Evolutionary conservation across 2,888 invertebrate species (phyloP), one percentile per base, ranked within the genome.

Genomic region (Leptogaster cylindrica): DNA sequence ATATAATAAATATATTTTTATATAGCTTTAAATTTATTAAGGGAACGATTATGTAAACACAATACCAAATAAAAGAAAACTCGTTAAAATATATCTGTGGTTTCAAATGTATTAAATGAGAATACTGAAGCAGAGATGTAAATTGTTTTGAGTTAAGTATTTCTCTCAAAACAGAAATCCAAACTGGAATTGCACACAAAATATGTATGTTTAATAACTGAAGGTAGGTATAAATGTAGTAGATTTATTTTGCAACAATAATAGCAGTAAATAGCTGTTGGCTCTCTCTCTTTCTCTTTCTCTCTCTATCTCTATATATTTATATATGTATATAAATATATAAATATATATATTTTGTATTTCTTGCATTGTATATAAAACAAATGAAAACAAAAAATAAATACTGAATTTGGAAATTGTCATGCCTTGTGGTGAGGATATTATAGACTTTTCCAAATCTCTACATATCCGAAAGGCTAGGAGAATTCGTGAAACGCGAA

Each of bases 81-180:
- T 73, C 73, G 73, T 73, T 73, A 71, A 73, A 73, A 73, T 73
- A 72, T 73, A 73, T 73, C 73, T 73, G 73, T 73, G 73, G 73
- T 73, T 73, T 70, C 72, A 72, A 72, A 70, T 52, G 39, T 67
- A 66, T 55, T 50, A 55, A 58, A 52, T 41, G 55, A 66, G 33
- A n/a, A 20, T 33, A 64, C 23, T 14, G 31, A 64, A 48, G 18
- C 48, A 36, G 36, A 36, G 48, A 50, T 64, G 64, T 64, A 48
- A 16, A 20, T 20, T 31, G 25, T 31, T 25, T 33, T 33, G 50
- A 48, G 48, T 64, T 28, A 28, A 27, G 44, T 27, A 41, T 44
- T 61, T 61, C 6, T 14, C 41, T 51, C 51, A 52, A 65, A 28
- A 33, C 48, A 65, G 51, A 64, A 44, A 50, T 27, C 31, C 31